Evolutionary conservation across 2,797 vertebrate species (phyloP).

Genomic region (Characodon lateralis): DNA sequence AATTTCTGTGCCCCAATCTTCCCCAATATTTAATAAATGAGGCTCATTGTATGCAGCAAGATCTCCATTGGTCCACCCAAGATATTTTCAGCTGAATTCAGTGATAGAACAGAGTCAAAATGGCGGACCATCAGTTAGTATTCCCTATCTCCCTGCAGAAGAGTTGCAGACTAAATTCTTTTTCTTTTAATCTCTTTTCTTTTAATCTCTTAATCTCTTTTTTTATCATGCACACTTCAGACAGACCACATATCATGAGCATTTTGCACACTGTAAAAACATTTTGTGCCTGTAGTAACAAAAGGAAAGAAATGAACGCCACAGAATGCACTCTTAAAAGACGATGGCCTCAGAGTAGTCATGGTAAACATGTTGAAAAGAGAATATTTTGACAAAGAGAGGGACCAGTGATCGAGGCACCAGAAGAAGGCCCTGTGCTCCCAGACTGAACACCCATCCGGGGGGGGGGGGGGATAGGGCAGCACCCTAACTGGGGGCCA

Average conservation of each 20-base stretch:
- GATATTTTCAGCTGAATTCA: background rate
- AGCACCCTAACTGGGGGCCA: constrained; percentile 40
- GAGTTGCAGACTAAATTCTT: constrained; percentile 80
- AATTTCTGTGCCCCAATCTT: background rate
- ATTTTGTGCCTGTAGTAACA: constrained; percentile 76
- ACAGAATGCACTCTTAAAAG: constrained; percentile 67
- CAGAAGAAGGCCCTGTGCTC: constrained; percentile 81
- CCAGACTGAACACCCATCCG: constrained; percentile 69
- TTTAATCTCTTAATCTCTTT: constrained; percentile 60
- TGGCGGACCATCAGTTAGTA: background rate
- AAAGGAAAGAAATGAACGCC: constrained; percentile 58
- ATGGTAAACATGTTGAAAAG: constrained; percentile 75
- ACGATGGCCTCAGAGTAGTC: constrained; percentile 57
- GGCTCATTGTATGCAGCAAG: background rate
- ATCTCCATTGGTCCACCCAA: background rate
- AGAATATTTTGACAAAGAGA: constrained; percentile 40
- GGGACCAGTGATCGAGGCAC: constrained; percentile 73
- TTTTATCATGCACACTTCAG: constrained; percentile 88
- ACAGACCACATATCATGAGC: constrained; percentile 83
- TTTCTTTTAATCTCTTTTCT: constrained; percentile 63
- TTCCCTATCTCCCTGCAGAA: constrained; percentile 70
- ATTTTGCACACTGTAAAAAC: constrained; percentile 74
- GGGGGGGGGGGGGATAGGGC: constrained; percentile 5
- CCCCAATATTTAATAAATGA: constrained; percentile 3
- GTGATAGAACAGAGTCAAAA: background rate